phyloP scores from a whole-genome alignment of 2,888 invertebrate genomes.

The Oscheius sp. region DNA sequence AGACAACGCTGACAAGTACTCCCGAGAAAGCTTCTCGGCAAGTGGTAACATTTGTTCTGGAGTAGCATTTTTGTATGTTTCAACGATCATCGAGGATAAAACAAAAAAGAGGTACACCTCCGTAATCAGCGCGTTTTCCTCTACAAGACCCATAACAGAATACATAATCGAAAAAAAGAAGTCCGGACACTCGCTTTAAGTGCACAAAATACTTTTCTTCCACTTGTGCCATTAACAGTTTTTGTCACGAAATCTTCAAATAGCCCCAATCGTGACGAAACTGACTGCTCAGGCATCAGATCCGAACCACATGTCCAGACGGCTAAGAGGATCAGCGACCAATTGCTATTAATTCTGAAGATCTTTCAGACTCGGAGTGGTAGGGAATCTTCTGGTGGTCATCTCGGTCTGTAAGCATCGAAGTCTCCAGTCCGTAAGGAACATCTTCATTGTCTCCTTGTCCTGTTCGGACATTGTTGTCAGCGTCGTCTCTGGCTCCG shows the following conservation, averaged over 20 bases:
- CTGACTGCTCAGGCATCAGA: background rate
- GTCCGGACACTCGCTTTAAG: no score
- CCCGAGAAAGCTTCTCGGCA: no score
- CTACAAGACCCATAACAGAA: no score
- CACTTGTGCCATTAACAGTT: background rate
- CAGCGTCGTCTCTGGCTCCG: constrained; percentile 89
- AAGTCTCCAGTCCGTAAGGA: constrained; percentile 69
- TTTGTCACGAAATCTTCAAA: background rate
- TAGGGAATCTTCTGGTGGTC: constrained; percentile 69
- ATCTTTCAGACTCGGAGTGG: constrained; percentile 65
- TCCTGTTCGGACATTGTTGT: constrained; percentile 86
- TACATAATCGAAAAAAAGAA: no score
- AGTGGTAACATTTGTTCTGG: no score
- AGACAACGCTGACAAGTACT: no score
- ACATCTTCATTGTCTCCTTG: constrained; percentile 71
- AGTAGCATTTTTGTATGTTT: no score
- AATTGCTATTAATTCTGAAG: background rate
- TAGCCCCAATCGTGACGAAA: background rate
- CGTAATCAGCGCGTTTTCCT: no score
- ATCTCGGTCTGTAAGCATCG: constrained; percentile 62
- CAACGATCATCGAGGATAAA: no score
- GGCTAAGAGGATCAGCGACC: constrained; percentile 19
- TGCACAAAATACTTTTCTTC: no score
- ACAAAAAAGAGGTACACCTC: no score
- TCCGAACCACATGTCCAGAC: background rate